These are phyloP conservation scores for Columbina picui DNA, from an alignment of 2,113 vertebrate genomes.

Conservation along the genomic window DNA sequence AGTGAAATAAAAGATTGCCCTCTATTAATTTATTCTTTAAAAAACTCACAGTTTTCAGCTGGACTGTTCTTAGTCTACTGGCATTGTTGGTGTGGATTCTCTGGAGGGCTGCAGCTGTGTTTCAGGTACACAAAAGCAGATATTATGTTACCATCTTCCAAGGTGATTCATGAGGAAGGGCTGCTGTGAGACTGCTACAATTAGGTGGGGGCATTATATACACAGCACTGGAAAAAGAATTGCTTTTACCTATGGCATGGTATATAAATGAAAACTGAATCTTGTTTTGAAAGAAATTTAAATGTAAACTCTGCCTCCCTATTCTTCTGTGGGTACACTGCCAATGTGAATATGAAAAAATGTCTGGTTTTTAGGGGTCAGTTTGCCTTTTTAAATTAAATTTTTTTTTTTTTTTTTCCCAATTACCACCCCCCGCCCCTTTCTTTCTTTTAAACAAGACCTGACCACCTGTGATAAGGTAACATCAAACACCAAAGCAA, in stretches of 20 bases:
- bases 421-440: accelerated
- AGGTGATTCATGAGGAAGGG: not conserved
- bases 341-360: not conserved
- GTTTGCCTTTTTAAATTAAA: not conserved
- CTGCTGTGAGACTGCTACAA: not conserved
- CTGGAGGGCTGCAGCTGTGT: not conserved
- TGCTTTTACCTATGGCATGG: not conserved
- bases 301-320: not conserved
- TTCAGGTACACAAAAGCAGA: not conserved
- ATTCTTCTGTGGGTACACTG: not conserved
- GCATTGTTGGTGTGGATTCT: not conserved
- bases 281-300: not conserved
- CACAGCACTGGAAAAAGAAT: not conserved
- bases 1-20: conserved; percentile 27
- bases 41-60: not conserved
- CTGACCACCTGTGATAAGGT: not conserved
- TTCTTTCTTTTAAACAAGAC: not conserved
- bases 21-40: not conserved
- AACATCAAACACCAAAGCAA: not conserved
- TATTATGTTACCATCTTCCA: not conserved
- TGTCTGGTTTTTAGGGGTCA: not conserved
- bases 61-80: not conserved
- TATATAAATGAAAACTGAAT: not conserved
- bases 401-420: no score
- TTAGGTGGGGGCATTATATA: not conserved